Evolutionary conservation across 1,140 invertebrate species (phyloP).

Genomic region (Lerema accius): DNA sequence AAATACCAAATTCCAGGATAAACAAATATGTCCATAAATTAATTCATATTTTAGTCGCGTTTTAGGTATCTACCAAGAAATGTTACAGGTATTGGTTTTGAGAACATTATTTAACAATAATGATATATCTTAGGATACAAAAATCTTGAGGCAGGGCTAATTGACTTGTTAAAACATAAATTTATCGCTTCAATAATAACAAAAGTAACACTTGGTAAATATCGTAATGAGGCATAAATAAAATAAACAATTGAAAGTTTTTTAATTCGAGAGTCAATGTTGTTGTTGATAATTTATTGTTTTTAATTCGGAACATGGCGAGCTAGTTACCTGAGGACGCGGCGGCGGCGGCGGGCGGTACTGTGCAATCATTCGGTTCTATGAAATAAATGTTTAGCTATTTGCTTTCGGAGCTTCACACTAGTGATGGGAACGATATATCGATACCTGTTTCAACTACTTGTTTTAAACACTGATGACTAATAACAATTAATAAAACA

Average conservation of each 20-base stretch:
- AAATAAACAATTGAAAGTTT: slow-evolving; percentile 21
- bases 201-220: slow-evolving; percentile 13
- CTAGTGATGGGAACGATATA: not conserved
- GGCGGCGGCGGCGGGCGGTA: not conserved
- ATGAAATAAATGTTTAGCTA: slow-evolving; percentile 34
- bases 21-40: too few relatives aligned
- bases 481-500: too few relatives aligned
- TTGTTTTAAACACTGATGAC: not conserved
- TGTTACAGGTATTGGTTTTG: too few relatives aligned
- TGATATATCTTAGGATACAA: too few relatives aligned
- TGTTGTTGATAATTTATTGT: slow-evolving; percentile 23
- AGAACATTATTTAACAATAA: too few relatives aligned
- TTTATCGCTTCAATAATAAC: not conserved
- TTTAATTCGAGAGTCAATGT: slow-evolving; percentile 14
- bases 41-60: too few relatives aligned
- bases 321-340: too few relatives aligned
- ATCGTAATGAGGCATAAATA: slow-evolving; percentile 18
- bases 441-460: not conserved
- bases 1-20: too few relatives aligned
- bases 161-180: not conserved
- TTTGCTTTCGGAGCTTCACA: slow-evolving; percentile 13
- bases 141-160: too few relatives aligned
- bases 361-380: slow-evolving; percentile 24
- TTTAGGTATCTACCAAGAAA: too few relatives aligned
- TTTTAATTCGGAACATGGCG: slow-evolving; percentile 23